A percentile compares a stretch with the other conserved stretches of the same genome.
These are phyloP conservation scores for Xiphorhynchus elegans DNA, from an alignment of 2,113 vertebrate genomes.

Conservation along the genomic window DNA sequence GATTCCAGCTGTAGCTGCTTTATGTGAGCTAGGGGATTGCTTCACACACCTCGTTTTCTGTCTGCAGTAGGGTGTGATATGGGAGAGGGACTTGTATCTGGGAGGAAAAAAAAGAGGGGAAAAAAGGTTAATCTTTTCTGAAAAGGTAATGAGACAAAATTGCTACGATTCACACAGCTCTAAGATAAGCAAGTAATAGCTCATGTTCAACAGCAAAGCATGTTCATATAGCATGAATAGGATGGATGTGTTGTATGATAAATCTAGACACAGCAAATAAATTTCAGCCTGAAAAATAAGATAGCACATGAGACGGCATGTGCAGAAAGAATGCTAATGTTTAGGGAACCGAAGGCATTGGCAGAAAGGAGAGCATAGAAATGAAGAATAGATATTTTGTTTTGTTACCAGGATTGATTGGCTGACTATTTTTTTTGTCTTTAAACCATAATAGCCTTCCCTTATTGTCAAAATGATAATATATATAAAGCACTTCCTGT, in stretches of 20 bases:
- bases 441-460: slow-evolving; percentile 66
- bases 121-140: slow-evolving; percentile 45
- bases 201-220: slow-evolving; percentile 63
- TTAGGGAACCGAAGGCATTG: slow-evolving; percentile 28
- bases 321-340: slow-evolving; percentile 64
- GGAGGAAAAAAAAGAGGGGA: neutral
- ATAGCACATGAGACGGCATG: slow-evolving; percentile 52
- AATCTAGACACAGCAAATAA: slow-evolving; percentile 62
- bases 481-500: slow-evolving; percentile 67
- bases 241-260: slow-evolving; percentile 64
- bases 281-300: slow-evolving; percentile 65
- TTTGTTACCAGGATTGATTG: slow-evolving; percentile 66
- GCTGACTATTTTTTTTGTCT: slow-evolving; percentile 51
- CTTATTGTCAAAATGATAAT: slow-evolving; percentile 69
- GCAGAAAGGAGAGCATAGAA: slow-evolving; percentile 8
- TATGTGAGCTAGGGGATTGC: neutral
- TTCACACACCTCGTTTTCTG: neutral
- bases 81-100: neutral
- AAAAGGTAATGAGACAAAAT: slow-evolving; percentile 52
- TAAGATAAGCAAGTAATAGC: slow-evolving; percentile 64
- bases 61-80: neutral
- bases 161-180: slow-evolving; percentile 23
- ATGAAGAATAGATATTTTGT: slow-evolving; percentile 57
- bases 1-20: neutral
- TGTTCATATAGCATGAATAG: slow-evolving; percentile 67